phyloP scores from a whole-genome alignment of 2,113 vertebrate species.

The Phalacrocorax aristotelis region DNA sequence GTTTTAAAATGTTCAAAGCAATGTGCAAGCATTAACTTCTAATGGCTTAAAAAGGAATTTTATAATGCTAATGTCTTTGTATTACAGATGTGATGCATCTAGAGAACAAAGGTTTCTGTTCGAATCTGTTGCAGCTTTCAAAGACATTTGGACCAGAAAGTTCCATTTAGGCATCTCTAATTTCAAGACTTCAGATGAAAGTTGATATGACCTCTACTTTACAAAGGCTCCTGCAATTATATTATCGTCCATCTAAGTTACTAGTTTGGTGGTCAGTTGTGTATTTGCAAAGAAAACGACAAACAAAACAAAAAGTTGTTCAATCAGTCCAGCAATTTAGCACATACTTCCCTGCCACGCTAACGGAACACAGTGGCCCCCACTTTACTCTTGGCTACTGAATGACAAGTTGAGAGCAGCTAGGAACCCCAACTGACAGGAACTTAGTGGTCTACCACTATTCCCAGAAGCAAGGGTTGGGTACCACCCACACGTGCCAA shows the following conservation, averaged over 20 bases:
- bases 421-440: neutral
- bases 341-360: neutral
- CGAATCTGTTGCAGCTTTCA: neutral
- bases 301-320: neutral
- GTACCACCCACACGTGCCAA: neutral
- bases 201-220: neutral
- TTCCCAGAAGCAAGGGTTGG: neutral
- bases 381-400: neutral
- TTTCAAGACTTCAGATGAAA: neutral
- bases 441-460: neutral
- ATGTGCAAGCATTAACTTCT: neutral
- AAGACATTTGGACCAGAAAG: neutral
- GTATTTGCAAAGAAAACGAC: neutral
- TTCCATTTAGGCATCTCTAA: constrained; percentile 22
- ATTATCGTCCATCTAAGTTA: neutral
- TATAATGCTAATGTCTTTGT: constrained; percentile 15
- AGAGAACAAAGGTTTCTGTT: neutral
- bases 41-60: constrained; percentile 36
- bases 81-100: neutral
- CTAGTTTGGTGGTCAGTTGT: neutral
- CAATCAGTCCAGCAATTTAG: neutral
- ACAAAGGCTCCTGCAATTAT: neutral
- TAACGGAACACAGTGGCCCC: neutral
- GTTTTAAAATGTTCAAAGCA: constrained; percentile 38
- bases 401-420: neutral